Conservation (phyloP, 2,113 vertebrate species). For the Choloepus hoffmanni region DNA sequence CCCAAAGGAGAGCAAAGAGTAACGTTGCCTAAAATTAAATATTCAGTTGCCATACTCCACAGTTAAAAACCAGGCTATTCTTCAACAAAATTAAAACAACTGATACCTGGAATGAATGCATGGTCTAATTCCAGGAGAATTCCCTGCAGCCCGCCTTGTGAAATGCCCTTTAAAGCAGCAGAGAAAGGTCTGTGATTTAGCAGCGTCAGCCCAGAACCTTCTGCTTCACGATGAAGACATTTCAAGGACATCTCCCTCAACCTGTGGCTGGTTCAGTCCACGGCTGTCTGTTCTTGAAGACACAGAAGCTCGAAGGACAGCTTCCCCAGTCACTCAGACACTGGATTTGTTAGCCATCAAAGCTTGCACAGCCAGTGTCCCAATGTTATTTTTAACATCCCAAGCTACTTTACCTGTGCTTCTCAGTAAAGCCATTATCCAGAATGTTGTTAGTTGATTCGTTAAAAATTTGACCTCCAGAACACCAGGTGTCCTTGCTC, state of each 20-base stretch:
- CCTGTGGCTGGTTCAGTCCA: background rate
- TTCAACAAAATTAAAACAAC: constrained; percentile 54
- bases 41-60: background rate
- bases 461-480: constrained; percentile 39
- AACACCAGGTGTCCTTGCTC: constrained; percentile 62
- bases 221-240: background rate
- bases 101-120: background rate
- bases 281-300: constrained; percentile 61
- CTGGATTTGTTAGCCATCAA: constrained; percentile 58
- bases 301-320: constrained; percentile 54
- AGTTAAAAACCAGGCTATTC: constrained; percentile 13
- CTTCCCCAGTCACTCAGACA: background rate
- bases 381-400: constrained; percentile 70
- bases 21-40: background rate
- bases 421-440: constrained; percentile 58
- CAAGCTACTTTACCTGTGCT: background rate
- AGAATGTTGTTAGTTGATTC: constrained; percentile 16
- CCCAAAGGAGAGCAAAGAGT: background rate
- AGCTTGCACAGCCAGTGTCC: background rate
- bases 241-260: constrained; percentile 56
- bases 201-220: background rate
- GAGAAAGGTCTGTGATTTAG: background rate
- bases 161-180: background rate
- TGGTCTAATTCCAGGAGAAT: background rate
- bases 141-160: background rate